Base-by-base conservation (phyloP, 1,140 invertebrate species). In the Aphelenchoides avenae region DNA sequence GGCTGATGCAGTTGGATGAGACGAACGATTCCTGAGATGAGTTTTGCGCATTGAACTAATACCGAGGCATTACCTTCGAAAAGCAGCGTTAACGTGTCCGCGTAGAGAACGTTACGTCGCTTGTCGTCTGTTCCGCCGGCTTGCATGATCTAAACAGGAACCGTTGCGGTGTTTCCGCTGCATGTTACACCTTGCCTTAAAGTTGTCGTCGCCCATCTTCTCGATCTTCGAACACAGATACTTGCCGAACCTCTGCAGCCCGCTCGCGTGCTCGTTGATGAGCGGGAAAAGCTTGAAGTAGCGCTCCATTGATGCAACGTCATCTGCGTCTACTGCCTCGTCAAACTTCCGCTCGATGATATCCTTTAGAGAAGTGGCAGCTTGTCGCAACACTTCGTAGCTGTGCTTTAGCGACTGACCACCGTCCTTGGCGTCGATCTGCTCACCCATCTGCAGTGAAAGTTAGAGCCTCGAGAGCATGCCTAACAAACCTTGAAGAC, bases 251-350 rank as follows among this genome's bases (percentile, higher is more conserved):
- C 91, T 86, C 55, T 85, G 84, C 1, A 98, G 82, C 0, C 94
- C 94, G 72, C 90, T 88, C 39, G 87, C 84, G 60, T 95, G 88
- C 79, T 91, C 87, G 37, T 89, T 89, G 3, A 98, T 81, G 22
- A 97, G 81, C 1, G 94, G 94, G 79, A 97, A 98, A 70, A 98
- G 87, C 80, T 97, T 98, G 76, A 98, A 98, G 78, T 96, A 92
- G 60, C 92, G 78, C 75, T 97, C 92, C 15, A 96, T 87, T 2
- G 89, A 89, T 3, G 87, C 88, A 20, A 78, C 82, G 80, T 98
- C 92, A 73, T 90, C 87, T 41, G 84, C 84, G 52, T 85, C 84
- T 0, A 95, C 86, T 26, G 94, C 90, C 69, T 94, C 89, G 73
- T 94, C 88, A 77, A 98, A 92, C 68, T 87, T 87, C 36, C 82